These are phyloP conservation scores for Hololepta plana DNA, from an alignment of 2,888 invertebrate genomes.

Conservation along the genomic window DNA sequence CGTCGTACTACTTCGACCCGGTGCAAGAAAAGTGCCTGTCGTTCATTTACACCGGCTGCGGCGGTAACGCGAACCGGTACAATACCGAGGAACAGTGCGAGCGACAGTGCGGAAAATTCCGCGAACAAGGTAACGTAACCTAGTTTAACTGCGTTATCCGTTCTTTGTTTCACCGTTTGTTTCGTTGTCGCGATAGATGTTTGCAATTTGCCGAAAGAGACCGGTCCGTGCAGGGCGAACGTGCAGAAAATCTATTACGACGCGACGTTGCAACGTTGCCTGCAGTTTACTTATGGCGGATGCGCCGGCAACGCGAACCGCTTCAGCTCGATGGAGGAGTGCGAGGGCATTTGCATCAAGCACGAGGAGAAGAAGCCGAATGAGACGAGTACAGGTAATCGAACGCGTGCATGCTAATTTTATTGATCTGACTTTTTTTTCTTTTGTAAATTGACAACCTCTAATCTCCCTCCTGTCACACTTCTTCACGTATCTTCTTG, in stretches of 20 bases:
- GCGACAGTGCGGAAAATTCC: conserved; percentile 55
- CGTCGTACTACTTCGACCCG: conserved; percentile 59
- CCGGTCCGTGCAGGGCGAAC: conserved; percentile 51
- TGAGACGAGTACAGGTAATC: conserved; percentile 19
- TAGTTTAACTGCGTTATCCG: neutral
- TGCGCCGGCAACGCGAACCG: conserved; percentile 74
- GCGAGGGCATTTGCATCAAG: conserved; percentile 49
- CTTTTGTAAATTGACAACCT: too few relatives aligned
- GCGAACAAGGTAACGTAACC: conserved; percentile 39
- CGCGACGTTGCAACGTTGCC: conserved; percentile 37
- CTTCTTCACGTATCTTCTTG: too few relatives aligned
- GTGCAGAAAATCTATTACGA: conserved; percentile 58
- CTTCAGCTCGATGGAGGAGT: conserved; percentile 57
- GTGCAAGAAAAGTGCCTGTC: conserved; percentile 35
- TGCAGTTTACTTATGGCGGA: conserved; percentile 59
- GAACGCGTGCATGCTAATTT: too few relatives aligned
- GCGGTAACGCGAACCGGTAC: conserved; percentile 58
- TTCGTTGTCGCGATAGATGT: conserved; percentile 34
- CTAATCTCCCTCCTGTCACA: too few relatives aligned
- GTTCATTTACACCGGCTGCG: conserved; percentile 55
- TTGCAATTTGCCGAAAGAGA: conserved; percentile 45
- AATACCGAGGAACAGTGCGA: conserved; percentile 59
- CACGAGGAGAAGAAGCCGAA: conserved; percentile 33
- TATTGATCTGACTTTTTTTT: too few relatives aligned
- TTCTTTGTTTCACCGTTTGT: neutral